Evolutionary conservation across 2,113 vertebrate species (phyloP).

Genomic region (Mola mola): DNA sequence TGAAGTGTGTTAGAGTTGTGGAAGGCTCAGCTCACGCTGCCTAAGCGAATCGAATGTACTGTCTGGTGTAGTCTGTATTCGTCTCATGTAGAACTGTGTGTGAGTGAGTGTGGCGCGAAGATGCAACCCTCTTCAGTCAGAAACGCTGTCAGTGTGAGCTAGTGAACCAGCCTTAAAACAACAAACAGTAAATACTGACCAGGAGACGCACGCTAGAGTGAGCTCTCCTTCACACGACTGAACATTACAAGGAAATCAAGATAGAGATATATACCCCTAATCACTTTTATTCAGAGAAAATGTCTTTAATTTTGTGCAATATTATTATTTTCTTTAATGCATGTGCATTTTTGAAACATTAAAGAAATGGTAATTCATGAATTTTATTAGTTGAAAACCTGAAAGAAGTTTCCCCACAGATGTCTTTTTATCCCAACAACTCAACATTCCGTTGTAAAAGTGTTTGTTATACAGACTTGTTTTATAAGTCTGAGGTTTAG

Average conservation of each 20-base stretch:
- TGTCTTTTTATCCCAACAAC: slow-evolving; percentile 81
- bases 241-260: slow-evolving; percentile 54
- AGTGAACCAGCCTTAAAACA: slow-evolving; percentile 80
- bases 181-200: slow-evolving; percentile 61
- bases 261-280: slow-evolving; percentile 67
- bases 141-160: slow-evolving; percentile 75
- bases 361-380: slow-evolving; percentile 83
- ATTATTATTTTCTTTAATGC: slow-evolving; percentile 92
- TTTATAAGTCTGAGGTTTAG: slow-evolving; percentile 93
- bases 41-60: slow-evolving; percentile 73
- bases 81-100: slow-evolving; percentile 48
- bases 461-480: slow-evolving; percentile 95
- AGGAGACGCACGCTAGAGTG: slow-evolving; percentile 64
- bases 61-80: slow-evolving; percentile 52
- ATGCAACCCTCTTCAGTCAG: slow-evolving; percentile 64
- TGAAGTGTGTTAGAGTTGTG: no score
- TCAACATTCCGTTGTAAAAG: slow-evolving; percentile 88
- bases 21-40: slow-evolving; percentile 26
- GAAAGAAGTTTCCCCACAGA: slow-evolving; percentile 39
- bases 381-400: slow-evolving; percentile 82
- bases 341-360: slow-evolving; percentile 90
- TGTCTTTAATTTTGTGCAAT: slow-evolving; percentile 95
- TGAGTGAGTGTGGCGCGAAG: slow-evolving; percentile 60
- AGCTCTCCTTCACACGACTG: slow-evolving; percentile 60
- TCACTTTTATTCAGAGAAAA: slow-evolving; percentile 75